phyloP scores from a whole-genome alignment of 2,888 invertebrate genomes.

The Eudemis profundana region DNA sequence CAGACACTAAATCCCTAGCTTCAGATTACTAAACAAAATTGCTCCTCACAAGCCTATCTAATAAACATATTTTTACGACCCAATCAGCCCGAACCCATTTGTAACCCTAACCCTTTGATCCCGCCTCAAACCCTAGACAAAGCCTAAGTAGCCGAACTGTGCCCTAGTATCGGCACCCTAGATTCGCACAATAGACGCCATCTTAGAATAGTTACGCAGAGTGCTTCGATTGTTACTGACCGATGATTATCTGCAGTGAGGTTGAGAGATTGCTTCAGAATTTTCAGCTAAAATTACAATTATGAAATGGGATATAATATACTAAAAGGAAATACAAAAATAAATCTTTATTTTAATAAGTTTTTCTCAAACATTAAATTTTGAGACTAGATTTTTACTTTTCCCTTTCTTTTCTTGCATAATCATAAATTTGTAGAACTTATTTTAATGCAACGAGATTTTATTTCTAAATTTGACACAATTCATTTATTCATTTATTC shows the following conservation, averaged over 20 bases:
- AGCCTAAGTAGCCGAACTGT: slow-evolving; percentile 2
- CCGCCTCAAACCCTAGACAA: slow-evolving; percentile 30
- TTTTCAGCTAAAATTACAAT: too few relatives aligned
- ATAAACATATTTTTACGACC: slow-evolving; percentile 25
- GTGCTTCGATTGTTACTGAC: slow-evolving; percentile 38
- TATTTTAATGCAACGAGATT: too few relatives aligned
- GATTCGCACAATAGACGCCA: slow-evolving; percentile 28
- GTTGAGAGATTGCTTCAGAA: slow-evolving; percentile 21
- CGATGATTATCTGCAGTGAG: slow-evolving; percentile 15
- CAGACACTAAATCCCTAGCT: neutral
- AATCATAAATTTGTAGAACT: too few relatives aligned
- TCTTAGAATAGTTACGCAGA: slow-evolving; percentile 38
- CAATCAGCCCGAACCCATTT: slow-evolving; percentile 15
- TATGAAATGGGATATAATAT: too few relatives aligned
- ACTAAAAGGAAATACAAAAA: too few relatives aligned
- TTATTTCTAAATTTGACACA: too few relatives aligned
- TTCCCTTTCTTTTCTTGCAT: too few relatives aligned
- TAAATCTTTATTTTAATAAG: too few relatives aligned
- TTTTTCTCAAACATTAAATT: too few relatives aligned
- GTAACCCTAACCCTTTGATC: slow-evolving; percentile 25
- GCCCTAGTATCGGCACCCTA: slow-evolving; percentile 17
- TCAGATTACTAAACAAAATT: slow-evolving; percentile 16
- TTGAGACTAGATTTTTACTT: too few relatives aligned
- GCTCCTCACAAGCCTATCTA: neutral
- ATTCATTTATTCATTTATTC: too few relatives aligned